Percentiles rank a stretch among this genome's conserved stretches.
Conservation (phyloP, 2,888 invertebrate species). For the Gisinianus flammeolus region DNA sequence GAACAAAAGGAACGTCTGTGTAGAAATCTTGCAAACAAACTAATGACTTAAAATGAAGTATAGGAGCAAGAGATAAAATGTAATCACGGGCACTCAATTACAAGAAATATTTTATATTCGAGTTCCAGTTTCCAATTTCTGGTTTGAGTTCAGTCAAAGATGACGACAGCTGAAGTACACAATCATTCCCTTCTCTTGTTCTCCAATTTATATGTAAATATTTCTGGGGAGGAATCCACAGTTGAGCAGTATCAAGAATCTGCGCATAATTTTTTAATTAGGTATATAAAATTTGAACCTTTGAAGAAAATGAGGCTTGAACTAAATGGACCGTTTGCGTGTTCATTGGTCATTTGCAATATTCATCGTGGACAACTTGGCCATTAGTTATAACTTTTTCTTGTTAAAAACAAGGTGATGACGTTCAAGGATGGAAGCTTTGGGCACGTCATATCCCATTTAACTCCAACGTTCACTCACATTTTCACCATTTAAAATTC, state of each 20-base stretch:
- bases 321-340: neutral
- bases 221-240: neutral
- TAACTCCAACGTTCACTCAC: too few species aligned
- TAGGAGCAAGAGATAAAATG: neutral
- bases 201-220: neutral
- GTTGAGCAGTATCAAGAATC: neutral
- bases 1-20: too few species aligned
- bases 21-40: too few species aligned
- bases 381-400: neutral
- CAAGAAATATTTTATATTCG: neutral
- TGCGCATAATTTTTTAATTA: slow-evolving; percentile 8
- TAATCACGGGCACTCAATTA: too few species aligned
- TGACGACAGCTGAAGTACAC: neutral
- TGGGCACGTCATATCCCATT: too few species aligned
- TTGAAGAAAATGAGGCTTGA: too few species aligned
- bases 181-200: neutral
- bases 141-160: neutral
- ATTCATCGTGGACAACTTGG: neutral
- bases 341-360: neutral
- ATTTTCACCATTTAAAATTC: too few species aligned
- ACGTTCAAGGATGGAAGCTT: neutral
- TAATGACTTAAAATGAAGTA: too few species aligned
- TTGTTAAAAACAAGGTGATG: neutral
- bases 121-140: neutral
- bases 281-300: neutral